Conservation (phyloP, 2,113 vertebrate species). For the Nannobrachium achirus region DNA sequence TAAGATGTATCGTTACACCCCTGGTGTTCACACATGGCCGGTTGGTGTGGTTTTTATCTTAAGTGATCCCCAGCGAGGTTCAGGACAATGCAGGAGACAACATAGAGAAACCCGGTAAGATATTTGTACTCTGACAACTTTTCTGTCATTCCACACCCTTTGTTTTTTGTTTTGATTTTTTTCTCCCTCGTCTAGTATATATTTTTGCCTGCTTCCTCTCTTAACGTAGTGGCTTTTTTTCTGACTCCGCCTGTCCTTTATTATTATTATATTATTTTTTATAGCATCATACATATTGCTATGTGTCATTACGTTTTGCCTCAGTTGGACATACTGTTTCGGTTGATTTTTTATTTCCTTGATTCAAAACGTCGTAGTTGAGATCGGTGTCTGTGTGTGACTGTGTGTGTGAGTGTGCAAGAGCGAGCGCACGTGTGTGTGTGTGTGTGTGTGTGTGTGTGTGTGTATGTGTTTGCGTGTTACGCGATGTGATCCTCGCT, state of each 20-base stretch:
- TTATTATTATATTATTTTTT: too few species aligned
- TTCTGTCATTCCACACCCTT: constrained; percentile 46
- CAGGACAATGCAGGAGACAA: constrained; percentile 81
- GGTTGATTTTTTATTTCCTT: too few species aligned
- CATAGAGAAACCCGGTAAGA: constrained; percentile 82
- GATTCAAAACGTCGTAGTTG: too few species aligned
- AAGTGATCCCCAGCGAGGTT: constrained; percentile 82
- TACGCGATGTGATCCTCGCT: too few species aligned
- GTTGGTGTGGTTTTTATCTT: constrained; percentile 79
- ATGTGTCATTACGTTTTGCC: constrained; percentile 26
- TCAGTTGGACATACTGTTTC: constrained; percentile 6
- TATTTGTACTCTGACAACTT: constrained; percentile 30
- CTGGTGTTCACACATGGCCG: constrained; percentile 57
- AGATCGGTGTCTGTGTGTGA: too few species aligned
- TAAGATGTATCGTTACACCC: too few species aligned
- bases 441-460: too few species aligned
- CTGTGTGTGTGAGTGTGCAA: too few species aligned
- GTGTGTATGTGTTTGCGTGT: too few species aligned
- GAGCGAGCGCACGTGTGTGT: too few species aligned
- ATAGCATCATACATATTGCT: constrained; percentile 15
- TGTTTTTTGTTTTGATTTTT: constrained; percentile 10
- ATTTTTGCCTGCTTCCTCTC: constrained; percentile 4
- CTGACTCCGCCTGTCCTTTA: background rate
- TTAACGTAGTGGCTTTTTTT: constrained; percentile 32
- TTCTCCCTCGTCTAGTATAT: constrained; percentile 45